These are phyloP conservation scores for Epinotia nisella DNA, from an alignment of 2,888 invertebrate species.

Conservation along the genomic window DNA sequence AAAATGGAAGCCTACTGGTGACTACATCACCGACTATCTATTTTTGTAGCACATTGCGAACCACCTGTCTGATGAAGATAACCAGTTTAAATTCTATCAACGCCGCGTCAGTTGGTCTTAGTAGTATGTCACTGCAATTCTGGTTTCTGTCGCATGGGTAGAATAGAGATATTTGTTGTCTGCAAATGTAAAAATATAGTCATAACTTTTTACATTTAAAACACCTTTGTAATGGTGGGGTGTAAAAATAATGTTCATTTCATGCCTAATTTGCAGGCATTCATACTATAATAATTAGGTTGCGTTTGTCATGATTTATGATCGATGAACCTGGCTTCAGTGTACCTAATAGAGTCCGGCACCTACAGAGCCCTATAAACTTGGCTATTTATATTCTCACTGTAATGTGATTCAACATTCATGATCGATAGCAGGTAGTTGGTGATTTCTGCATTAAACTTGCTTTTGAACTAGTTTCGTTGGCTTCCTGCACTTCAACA, in stretches of 20 bases:
- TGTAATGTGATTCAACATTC: slow-evolving; percentile 56
- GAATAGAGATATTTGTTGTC: no score
- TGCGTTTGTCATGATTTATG: background rate
- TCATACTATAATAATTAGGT: slow-evolving; percentile 3
- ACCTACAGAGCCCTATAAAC: background rate
- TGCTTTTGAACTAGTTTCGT: slow-evolving; percentile 47
- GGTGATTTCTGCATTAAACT: slow-evolving; percentile 55
- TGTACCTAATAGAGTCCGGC: background rate
- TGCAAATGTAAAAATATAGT: no score
- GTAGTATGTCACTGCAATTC: slow-evolving; percentile 48
- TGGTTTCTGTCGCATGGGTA: slow-evolving; percentile 18
- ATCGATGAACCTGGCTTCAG: no score
- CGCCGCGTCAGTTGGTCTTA: slow-evolving; percentile 55
- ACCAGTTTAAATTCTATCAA: slow-evolving; percentile 63
- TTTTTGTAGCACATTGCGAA: slow-evolving; percentile 67
- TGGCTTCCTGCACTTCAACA: background rate
- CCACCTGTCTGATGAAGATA: slow-evolving; percentile 65
- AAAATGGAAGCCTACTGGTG: slow-evolving; percentile 65
- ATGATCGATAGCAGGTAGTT: slow-evolving; percentile 54
- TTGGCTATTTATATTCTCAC: slow-evolving; percentile 24
- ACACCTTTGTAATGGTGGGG: background rate
- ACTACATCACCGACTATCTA: slow-evolving; percentile 65
- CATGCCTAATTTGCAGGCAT: background rate
- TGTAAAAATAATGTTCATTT: background rate
- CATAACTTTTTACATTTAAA: no score